These are phyloP conservation scores for Symphodus melops DNA, from an alignment of 2,113 vertebrate species.

Conservation along the genomic window DNA sequence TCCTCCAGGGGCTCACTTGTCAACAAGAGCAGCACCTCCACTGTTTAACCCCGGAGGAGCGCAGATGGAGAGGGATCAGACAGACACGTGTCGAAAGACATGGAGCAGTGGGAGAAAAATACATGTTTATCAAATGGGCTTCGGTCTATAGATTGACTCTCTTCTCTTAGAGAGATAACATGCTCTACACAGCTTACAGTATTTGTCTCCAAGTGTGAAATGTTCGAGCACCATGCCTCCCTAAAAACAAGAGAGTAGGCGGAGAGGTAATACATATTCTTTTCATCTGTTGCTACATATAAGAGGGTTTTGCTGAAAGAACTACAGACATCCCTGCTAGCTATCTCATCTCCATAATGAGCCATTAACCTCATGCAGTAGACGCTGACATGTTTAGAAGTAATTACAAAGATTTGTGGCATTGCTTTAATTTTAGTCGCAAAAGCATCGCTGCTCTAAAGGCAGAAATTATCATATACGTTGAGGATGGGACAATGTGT, in stretches of 20 bases:
- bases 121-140: neutral
- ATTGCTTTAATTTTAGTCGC: neutral
- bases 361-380: conserved; percentile 5
- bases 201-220: neutral
- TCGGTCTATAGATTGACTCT: neutral
- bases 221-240: neutral
- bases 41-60: conserved; percentile 54
- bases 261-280: neutral
- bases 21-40: conserved; percentile 55
- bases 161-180: neutral
- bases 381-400: neutral
- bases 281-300: neutral
- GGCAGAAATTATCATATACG: neutral
- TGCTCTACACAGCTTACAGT: neutral
- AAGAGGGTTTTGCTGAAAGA: neutral
- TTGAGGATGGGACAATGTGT: neutral
- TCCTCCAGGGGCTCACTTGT: conserved; percentile 62
- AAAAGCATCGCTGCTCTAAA: neutral
- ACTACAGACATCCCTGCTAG: neutral
- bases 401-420: conserved; percentile 5
- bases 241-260: neutral
- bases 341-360: neutral
- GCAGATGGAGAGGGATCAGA: neutral
- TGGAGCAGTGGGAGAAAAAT: neutral
- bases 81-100: neutral